Percentiles rank a stretch among this genome's conserved stretches.
Evolutionary conservation across 2,113 vertebrate genomes (phyloP).

Genomic region (Platycercus adscitus): DNA sequence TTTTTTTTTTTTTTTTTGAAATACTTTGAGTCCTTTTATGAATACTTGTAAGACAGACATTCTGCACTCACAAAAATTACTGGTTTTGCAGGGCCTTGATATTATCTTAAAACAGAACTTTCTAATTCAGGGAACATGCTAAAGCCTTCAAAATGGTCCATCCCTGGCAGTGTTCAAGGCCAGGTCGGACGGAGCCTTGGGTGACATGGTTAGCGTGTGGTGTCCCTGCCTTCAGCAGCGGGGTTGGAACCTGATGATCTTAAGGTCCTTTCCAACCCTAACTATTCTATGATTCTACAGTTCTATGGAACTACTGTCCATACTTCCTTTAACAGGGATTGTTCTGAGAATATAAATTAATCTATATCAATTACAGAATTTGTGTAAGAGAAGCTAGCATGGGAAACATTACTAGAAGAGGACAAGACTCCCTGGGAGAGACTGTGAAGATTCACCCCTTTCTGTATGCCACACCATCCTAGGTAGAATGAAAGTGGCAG

Average conservation of each 20-base stretch:
- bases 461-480: neutral
- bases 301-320: neutral
- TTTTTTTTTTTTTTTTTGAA: neutral
- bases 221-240: neutral
- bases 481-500: fast-evolving
- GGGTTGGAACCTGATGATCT: neutral
- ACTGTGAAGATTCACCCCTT: neutral
- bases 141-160: neutral
- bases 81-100: neutral
- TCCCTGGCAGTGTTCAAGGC: neutral
- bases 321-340: neutral
- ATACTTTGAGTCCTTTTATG: neutral
- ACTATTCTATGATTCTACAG: neutral
- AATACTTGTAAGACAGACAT: neutral
- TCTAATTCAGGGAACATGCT: neutral
- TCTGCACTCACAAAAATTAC: neutral
- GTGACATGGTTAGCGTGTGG: neutral
- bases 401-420: neutral
- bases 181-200: neutral
- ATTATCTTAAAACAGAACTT: neutral
- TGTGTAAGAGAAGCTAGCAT: neutral
- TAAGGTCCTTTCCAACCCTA: neutral
- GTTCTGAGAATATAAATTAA: neutral
- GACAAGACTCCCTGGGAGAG: neutral
- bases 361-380: neutral